Evolutionary conservation across 1,140 invertebrate genomes (phyloP).

Genomic region (Rhopalosiphum padi): DNA sequence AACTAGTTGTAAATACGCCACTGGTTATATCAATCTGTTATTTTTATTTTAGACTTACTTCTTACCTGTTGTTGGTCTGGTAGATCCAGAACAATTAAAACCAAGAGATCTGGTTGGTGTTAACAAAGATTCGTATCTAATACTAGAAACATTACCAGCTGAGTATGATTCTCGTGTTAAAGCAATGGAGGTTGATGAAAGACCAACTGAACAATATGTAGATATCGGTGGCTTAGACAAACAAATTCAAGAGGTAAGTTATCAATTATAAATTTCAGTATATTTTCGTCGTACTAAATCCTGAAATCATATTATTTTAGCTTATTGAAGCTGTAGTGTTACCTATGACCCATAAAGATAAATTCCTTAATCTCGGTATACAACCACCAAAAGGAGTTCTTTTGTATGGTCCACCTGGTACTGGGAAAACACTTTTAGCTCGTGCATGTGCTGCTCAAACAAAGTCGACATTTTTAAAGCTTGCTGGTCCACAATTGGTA

Average conservation of each 20-base stretch:
- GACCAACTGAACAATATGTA: slow-evolving; percentile 98
- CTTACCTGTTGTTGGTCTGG: slow-evolving; percentile 96
- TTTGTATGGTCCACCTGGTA: slow-evolving; percentile 95
- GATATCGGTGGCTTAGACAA: slow-evolving; percentile 99
- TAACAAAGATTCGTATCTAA: slow-evolving; percentile 99
- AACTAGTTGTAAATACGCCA: no score
- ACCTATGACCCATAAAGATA: slow-evolving; percentile 99
- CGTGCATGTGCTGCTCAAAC: slow-evolving; percentile 99
- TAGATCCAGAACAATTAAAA: slow-evolving; percentile 96
- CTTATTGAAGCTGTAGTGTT: slow-evolving; percentile 98
- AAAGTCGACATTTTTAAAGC: slow-evolving; percentile 95
- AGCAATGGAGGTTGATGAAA: slow-evolving; percentile 99
- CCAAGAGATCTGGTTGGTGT: slow-evolving; percentile 98
- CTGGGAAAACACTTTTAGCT: slow-evolving; percentile 94
- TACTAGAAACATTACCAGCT: slow-evolving; percentile 95
- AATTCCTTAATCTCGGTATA: slow-evolving; percentile 97
- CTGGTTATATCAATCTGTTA: neutral
- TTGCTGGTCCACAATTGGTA: slow-evolving; percentile 98
- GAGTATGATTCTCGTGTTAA: slow-evolving; percentile 99
- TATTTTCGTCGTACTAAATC: neutral
- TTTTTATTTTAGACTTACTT: slow-evolving; percentile 86
- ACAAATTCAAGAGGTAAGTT: slow-evolving; percentile 84
- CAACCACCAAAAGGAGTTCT: slow-evolving; percentile 99
- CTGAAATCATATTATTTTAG: slow-evolving; percentile 66
- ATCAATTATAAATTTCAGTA: neutral